These are phyloP conservation scores for Myopa tessellatipennis DNA, from an alignment of 2,888 invertebrate species.

Conservation along the genomic window DNA sequence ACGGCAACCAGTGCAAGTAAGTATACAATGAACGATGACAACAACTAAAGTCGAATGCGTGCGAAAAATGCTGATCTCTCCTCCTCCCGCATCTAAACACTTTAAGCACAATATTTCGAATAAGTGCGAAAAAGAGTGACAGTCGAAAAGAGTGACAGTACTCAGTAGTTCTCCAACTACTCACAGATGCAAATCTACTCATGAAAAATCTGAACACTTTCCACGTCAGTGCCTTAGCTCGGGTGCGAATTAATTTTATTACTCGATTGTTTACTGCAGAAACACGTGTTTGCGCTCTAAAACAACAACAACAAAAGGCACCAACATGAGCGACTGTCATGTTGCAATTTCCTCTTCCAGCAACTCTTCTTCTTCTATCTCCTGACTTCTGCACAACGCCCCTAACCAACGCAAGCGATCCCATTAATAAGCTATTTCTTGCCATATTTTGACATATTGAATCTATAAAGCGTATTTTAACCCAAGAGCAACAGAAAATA, in stretches of 20 bases:
- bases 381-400: neutral
- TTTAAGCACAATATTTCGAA: neutral
- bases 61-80: constrained; percentile 10
- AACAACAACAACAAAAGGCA: neutral
- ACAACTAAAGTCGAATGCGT: neutral
- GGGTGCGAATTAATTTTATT: constrained; percentile 65
- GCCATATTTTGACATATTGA: constrained; percentile 59
- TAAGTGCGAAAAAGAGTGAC: neutral
- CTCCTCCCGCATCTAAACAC: neutral
- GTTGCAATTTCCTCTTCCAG: neutral
- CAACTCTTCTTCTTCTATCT: neutral
- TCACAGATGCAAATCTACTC: constrained; percentile 1
- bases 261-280: constrained; percentile 56
- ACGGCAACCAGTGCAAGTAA: constrained; percentile 13
- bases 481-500: constrained; percentile 39
- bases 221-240: constrained; percentile 39
- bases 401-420: neutral
- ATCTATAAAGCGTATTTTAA: constrained; percentile 64
- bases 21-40: neutral
- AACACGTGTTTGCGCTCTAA: constrained; percentile 24
- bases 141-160: neutral
- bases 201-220: neutral
- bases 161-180: neutral
- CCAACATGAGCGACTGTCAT: neutral
- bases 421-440: constrained; percentile 27